phyloP scores from a whole-genome alignment of 2,888 invertebrate species.

The Dolomedes plantarius region DNA sequence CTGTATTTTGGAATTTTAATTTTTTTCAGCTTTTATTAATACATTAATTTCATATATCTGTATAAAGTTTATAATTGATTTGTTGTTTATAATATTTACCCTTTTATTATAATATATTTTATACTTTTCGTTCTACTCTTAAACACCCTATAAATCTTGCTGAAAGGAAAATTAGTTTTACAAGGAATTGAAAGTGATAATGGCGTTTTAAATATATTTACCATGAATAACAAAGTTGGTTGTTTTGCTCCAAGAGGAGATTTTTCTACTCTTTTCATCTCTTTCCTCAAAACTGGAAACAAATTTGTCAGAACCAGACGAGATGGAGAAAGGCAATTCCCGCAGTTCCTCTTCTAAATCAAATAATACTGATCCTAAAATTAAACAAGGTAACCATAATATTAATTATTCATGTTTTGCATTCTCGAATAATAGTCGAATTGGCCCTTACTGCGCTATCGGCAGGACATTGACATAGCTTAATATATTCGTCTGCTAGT shows the following conservation, averaged over 20 bases:
- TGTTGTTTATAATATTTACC: background rate
- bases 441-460: too few relatives aligned
- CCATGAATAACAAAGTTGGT: constrained; percentile 46
- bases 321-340: constrained; percentile 57
- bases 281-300: constrained; percentile 45
- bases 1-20: background rate
- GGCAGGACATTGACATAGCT: too few relatives aligned
- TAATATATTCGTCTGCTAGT: too few relatives aligned
- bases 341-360: constrained; percentile 41
- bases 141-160: background rate
- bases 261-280: constrained; percentile 20
- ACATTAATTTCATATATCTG: background rate
- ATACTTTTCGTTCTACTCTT: background rate
- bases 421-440: too few relatives aligned
- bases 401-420: too few relatives aligned
- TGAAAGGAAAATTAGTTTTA: constrained; percentile 1
- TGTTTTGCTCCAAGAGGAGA: constrained; percentile 51
- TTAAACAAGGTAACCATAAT: constrained; percentile 57
- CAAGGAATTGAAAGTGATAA: constrained; percentile 23
- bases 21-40: background rate
- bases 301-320: constrained; percentile 23
- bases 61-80: background rate
- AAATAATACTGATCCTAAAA: constrained; percentile 38
- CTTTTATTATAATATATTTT: background rate
- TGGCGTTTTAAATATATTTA: constrained; percentile 61